These are phyloP conservation scores for Amblyjoppa proteus DNA, from an alignment of 2,888 invertebrate species.

Conservation along the genomic window DNA sequence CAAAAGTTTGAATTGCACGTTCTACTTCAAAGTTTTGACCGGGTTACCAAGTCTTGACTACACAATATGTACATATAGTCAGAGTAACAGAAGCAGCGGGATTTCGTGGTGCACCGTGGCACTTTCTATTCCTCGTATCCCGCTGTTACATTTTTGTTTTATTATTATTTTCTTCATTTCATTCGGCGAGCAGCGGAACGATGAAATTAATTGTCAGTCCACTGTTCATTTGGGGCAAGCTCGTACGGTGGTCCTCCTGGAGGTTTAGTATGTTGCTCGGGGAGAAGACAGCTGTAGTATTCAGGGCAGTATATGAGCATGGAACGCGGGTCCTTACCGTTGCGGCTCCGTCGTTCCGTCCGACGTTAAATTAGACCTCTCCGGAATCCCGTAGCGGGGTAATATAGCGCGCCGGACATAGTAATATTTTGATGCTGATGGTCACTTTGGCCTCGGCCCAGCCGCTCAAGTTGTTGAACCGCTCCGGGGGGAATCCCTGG, in stretches of 20 bases:
- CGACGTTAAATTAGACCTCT: constrained; percentile 68
- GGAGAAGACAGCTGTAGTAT: constrained; percentile 31
- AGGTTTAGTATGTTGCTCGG: constrained; percentile 32
- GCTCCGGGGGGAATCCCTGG: constrained; percentile 32
- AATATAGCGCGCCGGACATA: constrained; percentile 59
- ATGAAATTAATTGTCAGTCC: constrained; percentile 52
- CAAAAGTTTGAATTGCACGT: constrained; percentile 57
- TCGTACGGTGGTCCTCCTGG: constrained; percentile 37
- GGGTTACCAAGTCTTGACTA: constrained; percentile 51
- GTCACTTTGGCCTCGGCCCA: constrained; percentile 33
- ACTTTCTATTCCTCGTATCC: constrained; percentile 22
- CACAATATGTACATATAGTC: neutral
- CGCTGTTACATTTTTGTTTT: constrained; percentile 41
- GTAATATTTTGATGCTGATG: constrained; percentile 67
- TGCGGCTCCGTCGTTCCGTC: constrained; percentile 41
- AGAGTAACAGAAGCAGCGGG: constrained; percentile 5
- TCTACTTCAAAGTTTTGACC: constrained; percentile 60
- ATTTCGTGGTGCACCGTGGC: constrained; percentile 1
- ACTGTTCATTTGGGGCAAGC: constrained; percentile 51
- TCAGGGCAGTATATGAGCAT: constrained; percentile 36
- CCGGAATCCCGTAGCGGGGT: constrained; percentile 64
- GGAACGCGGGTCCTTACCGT: constrained; percentile 34
- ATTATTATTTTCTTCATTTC: constrained; percentile 31
- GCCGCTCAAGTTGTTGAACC: constrained; percentile 43
- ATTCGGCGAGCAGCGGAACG: constrained; percentile 18